Evolutionary conservation across 1,140 invertebrate species (phyloP).

Genomic region (Phymastichus coffea): DNA sequence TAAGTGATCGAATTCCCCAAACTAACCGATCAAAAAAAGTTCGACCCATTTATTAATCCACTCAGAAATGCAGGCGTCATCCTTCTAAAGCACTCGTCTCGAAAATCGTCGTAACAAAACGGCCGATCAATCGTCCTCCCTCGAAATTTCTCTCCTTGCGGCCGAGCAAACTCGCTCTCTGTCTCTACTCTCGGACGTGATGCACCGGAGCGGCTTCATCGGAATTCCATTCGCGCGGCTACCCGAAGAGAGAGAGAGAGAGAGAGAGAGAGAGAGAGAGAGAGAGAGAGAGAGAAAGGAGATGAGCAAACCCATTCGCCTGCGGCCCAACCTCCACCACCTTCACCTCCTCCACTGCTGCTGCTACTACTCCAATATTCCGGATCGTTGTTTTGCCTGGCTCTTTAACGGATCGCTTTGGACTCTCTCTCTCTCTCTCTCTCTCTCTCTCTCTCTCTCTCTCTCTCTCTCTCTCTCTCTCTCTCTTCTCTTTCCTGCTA

Average conservation of each 20-base stretch:
- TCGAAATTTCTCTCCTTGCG: too few relatives aligned
- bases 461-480: conserved; percentile 22
- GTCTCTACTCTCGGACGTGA: too few relatives aligned
- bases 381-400: background rate
- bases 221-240: conserved; percentile 36
- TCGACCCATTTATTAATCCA: too few relatives aligned
- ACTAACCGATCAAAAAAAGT: too few relatives aligned
- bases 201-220: conserved; percentile 29
- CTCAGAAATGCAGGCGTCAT: too few relatives aligned
- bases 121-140: too few relatives aligned
- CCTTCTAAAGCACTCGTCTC: too few relatives aligned
- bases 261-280: background rate
- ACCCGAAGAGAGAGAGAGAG: background rate
- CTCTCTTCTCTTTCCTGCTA: conserved; percentile 13
- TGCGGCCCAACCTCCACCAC: conserved; percentile 4
- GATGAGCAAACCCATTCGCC: too few relatives aligned
- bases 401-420: background rate
- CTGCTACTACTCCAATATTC: background rate
- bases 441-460: background rate
- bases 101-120: too few relatives aligned
- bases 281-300: conserved; percentile 10
- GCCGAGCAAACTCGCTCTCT: conserved; percentile 24
- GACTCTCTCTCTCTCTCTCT: background rate
- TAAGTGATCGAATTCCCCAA: too few relatives aligned
- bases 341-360: background rate